phyloP scores from a whole-genome alignment of 92 coral and sea anemone species.

The Porites lobata region DNA sequence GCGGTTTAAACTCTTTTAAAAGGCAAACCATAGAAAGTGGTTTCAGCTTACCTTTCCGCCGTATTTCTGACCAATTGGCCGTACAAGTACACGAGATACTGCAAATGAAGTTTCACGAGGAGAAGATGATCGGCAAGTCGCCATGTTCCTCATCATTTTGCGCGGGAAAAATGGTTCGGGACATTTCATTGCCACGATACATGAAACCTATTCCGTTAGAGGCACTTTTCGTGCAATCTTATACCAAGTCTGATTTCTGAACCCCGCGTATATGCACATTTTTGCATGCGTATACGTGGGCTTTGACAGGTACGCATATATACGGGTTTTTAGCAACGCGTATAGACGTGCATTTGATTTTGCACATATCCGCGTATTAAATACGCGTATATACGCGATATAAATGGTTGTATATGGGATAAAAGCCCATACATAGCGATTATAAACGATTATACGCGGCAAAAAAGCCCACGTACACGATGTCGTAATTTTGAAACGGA shows the following conservation, averaged over 20 bases:
- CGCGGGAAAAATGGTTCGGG: neutral
- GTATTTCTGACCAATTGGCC: neutral
- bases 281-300: conserved; percentile 1
- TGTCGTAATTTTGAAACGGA: conserved; percentile 9
- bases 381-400: no score
- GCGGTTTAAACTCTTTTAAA: neutral
- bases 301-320: neutral
- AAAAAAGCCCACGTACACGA: neutral
- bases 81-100: neutral
- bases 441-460: neutral
- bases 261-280: conserved; percentile 8
- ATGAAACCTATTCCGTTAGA: neutral
- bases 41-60: neutral
- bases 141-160: neutral
- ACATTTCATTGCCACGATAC: conserved; percentile 18
- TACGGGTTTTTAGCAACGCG: neutral
- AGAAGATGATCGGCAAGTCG: neutral
- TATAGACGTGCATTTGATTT: neutral
- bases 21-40: neutral
- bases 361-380: no score
- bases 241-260: neutral
- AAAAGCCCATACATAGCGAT: conserved; percentile 1
- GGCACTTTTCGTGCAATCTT: conserved; percentile 15
- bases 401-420: neutral
- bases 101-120: neutral